Percentiles rank a stretch among this genome's conserved stretches.
Evolutionary conservation across 1,140 invertebrate species (phyloP).

Genomic region (Cryptotermes secundus): DNA sequence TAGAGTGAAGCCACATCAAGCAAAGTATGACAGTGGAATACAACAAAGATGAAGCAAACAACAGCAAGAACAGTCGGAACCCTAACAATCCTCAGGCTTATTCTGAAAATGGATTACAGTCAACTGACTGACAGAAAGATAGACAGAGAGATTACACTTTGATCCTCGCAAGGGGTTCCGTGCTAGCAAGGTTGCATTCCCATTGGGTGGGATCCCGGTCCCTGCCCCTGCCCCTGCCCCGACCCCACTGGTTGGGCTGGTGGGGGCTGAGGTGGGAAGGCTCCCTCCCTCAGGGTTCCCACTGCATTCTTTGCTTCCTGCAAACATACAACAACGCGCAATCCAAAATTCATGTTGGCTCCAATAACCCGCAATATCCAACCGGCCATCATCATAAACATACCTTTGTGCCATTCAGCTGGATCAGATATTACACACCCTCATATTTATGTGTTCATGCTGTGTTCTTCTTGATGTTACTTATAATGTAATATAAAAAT

Average conservation of each 20-base stretch:
- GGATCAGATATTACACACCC: background rate
- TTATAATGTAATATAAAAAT: too few relatives aligned
- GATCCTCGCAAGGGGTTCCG: constrained; percentile 76
- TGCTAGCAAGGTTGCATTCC: constrained; percentile 52
- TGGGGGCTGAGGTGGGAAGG: constrained; percentile 58
- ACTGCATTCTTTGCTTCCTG: constrained; percentile 48
- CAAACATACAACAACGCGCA: constrained; percentile 39
- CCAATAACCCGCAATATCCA: background rate
- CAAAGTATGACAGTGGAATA: background rate
- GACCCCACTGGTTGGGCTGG: constrained; percentile 54
- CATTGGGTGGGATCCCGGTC: constrained; percentile 34
- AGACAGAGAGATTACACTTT: constrained; percentile 65
- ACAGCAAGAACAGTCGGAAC: constrained; percentile 40
- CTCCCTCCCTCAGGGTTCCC: constrained; percentile 54
- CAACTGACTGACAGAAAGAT: constrained; percentile 11
- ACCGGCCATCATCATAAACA: background rate
- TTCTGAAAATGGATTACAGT: constrained; percentile 24
- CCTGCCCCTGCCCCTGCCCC: constrained; percentile 40
- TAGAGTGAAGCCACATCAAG: background rate
- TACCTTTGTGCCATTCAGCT: background rate
- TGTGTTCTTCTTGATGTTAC: too few relatives aligned
- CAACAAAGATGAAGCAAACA: constrained; percentile 22
- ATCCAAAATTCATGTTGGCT: constrained; percentile 25
- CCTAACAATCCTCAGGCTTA: constrained; percentile 41
- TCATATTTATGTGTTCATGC: too few relatives aligned